Conservation (phyloP, 2,113 vertebrate genomes). For the Crotalus viridis region DNA sequence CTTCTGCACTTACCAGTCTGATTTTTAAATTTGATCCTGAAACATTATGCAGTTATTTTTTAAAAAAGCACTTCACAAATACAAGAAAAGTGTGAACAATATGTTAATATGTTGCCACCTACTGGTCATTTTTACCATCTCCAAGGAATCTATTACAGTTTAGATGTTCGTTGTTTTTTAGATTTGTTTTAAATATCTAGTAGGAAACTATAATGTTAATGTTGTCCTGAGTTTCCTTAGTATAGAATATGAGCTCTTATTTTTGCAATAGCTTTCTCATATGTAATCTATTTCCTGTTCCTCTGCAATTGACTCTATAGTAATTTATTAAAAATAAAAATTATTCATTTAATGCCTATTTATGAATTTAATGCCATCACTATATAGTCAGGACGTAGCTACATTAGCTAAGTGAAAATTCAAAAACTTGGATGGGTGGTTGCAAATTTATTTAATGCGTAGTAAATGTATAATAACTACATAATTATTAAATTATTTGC, state of each 20-base stretch:
- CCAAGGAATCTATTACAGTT: not conserved
- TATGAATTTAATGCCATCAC: not conserved
- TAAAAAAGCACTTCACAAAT: conserved; percentile 25
- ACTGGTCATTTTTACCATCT: conserved; percentile 54
- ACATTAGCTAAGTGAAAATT: not conserved
- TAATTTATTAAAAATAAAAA: not conserved
- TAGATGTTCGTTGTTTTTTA: not conserved
- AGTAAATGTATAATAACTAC: not conserved
- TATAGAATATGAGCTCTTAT: not conserved
- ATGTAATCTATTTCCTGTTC: not conserved
- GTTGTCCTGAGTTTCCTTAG: not conserved
- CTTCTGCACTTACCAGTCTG: not conserved
- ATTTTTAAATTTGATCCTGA: not conserved
- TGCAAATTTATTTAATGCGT: not conserved
- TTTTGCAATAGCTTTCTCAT: not conserved
- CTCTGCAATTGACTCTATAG: not conserved
- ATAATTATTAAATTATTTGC: not conserved
- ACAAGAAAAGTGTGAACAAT: conserved; percentile 20
- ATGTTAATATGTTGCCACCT: conserved; percentile 74
- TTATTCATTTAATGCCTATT: conserved; percentile 13
- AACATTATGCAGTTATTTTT: not conserved
- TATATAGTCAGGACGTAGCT: not conserved
- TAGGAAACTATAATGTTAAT: not conserved
- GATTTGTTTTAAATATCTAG: not conserved
- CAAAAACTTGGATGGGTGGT: not conserved